Percentiles rank a stretch among this genome's conserved stretches.
Evolutionary conservation across 2,797 vertebrate species (phyloP).

Genomic region (Macropus fuliginosus): DNA sequence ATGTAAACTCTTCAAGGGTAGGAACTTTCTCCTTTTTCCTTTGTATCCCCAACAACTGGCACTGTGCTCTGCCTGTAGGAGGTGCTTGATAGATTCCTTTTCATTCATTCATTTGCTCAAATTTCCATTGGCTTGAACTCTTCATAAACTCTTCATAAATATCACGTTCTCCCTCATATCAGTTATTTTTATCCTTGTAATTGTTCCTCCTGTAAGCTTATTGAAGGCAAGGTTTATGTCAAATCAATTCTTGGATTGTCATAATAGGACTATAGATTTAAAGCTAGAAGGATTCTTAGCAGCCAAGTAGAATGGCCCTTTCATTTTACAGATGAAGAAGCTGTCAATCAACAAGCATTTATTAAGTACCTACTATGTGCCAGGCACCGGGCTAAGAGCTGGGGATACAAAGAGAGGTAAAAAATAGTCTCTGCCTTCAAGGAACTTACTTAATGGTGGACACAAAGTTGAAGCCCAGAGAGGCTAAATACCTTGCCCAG

Average conservation of each 20-base stretch:
- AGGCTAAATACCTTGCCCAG: neutral
- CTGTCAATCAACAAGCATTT: neutral
- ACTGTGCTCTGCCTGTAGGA: neutral
- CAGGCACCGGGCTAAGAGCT: neutral
- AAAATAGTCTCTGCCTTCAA: neutral
- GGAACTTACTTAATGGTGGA: neutral
- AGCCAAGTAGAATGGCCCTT: neutral
- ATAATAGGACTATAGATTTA: neutral
- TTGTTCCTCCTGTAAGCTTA: neutral
- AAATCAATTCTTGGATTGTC: neutral
- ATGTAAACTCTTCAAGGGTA: neutral
- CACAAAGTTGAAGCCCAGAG: neutral
- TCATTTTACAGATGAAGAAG: neutral
- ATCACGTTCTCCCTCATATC: neutral
- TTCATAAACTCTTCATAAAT: neutral
- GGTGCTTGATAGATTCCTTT: neutral
- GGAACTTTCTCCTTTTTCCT: neutral
- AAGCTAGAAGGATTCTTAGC: neutral
- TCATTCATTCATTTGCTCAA: neutral
- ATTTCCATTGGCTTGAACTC: neutral
- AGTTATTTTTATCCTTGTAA: neutral
- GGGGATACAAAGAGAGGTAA: neutral
- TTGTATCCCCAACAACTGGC: neutral
- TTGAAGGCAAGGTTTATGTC: neutral
- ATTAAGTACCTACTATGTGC: neutral